Base-by-base conservation (phyloP, 53 echinoderm and acorn worm species). In the Antedon mediterranea region DNA sequence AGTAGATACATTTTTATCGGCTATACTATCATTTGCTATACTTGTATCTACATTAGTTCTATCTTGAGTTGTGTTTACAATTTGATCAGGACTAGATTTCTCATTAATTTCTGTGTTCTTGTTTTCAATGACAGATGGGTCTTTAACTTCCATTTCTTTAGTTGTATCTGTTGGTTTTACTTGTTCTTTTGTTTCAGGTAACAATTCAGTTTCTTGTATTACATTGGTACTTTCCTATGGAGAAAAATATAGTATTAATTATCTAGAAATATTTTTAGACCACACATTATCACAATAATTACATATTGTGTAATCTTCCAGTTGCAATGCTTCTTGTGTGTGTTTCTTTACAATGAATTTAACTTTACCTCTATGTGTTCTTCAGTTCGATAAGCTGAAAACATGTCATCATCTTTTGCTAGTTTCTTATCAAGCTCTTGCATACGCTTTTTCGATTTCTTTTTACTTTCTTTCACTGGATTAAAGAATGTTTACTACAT, bases 401-500 rank as follows among this genome's bases (percentile, higher is more conserved):
- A 87, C 79, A 83, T 84, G 76, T 98, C 93, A 29, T 83, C 90
- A 31, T 89, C 88, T 74, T 89, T 84, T 11, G 79, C 57, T 4
- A 73, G 75, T 81, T 93, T 93, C 77, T 90, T 98, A 71, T 92
- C 92, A 74, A 93, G 31, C 28, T 98, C 93, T 41, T 88, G 79
- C 3, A 90, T 71, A 34, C 88, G 82, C 42, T 86, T 90, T 83
- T 90, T 98, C 72, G 72, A 89, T 31, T 89, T 89, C 82, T 89
- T 87, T 78, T 83, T 87, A 37, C 57, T 84, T 20, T 43, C 42
- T 29, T 84, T 37, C 4, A 37, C 37, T 37, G 37, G 6, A 37
- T 37, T n/a, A n/a, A n/a, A n/a, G n/a, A n/a, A n/a, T n/a, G n/a
- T n/a, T n/a, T n/a, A n/a, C n/a, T n/a, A n/a, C n/a, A n/a, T n/a